Evolutionary conservation across 1,140 invertebrate species (phyloP).

Genomic region (Sycophila sp.): DNA sequence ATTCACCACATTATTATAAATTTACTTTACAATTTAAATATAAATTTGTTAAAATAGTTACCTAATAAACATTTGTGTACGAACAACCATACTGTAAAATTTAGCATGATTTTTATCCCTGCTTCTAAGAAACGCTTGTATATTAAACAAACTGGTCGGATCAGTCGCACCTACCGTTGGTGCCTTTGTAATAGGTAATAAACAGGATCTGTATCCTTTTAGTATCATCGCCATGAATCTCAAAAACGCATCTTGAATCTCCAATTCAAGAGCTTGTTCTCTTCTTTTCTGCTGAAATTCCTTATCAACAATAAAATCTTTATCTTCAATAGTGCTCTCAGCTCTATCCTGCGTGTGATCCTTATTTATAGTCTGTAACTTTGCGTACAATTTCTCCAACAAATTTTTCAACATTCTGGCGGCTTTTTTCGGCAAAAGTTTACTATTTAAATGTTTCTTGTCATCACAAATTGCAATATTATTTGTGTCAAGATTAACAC

Average conservation of each 20-base stretch:
- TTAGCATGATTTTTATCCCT: slow-evolving; percentile 87
- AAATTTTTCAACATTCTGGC: slow-evolving; percentile 80
- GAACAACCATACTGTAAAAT: slow-evolving; percentile 89
- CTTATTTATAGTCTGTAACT: slow-evolving; percentile 42
- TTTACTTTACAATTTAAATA: not conserved
- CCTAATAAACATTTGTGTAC: slow-evolving; percentile 95
- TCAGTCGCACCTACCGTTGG: slow-evolving; percentile 94
- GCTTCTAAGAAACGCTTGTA: slow-evolving; percentile 80
- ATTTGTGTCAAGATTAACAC: slow-evolving; percentile 98
- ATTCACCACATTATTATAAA: not conserved
- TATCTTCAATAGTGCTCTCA: slow-evolving; percentile 28
- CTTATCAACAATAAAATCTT: slow-evolving; percentile 71
- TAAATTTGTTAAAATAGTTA: too few relatives aligned
- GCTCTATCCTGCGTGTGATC: slow-evolving; percentile 36
- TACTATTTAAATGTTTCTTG: slow-evolving; percentile 82
- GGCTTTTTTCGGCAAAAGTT: slow-evolving; percentile 90
- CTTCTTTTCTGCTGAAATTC: slow-evolving; percentile 79
- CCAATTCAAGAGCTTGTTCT: slow-evolving; percentile 86
- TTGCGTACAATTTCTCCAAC: slow-evolving; percentile 76
- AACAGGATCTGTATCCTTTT: slow-evolving; percentile 88
- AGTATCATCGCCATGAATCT: slow-evolving; percentile 94
- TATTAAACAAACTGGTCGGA: slow-evolving; percentile 93
- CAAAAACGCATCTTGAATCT: slow-evolving; percentile 97
- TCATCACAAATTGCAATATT: slow-evolving; percentile 91
- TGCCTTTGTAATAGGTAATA: slow-evolving; percentile 94